Evolutionary conservation across 2,113 vertebrate species (phyloP).

Genomic region (Ageneiosus marmoratus): DNA sequence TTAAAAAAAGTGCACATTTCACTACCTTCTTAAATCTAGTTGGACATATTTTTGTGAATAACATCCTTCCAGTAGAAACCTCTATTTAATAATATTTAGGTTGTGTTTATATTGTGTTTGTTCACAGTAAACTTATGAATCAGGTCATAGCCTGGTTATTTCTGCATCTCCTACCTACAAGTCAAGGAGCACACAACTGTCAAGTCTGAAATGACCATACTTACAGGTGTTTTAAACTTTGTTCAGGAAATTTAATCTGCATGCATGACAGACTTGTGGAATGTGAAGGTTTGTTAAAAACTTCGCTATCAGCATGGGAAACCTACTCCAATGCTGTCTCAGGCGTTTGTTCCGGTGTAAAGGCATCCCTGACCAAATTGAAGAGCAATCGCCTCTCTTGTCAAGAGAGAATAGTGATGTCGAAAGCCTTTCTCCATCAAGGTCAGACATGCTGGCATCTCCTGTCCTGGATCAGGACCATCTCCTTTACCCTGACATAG

Average conservation of each 20-base stretch:
- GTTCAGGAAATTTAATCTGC: background rate
- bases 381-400: conserved; percentile 45
- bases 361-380: conserved; percentile 20
- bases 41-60: background rate
- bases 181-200: background rate
- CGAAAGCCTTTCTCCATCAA: conserved; percentile 46
- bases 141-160: conserved; percentile 17
- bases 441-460: conserved; percentile 57
- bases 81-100: background rate
- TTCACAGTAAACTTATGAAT: conserved; percentile 22
- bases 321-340: conserved; percentile 70
- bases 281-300: background rate
- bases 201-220: background rate
- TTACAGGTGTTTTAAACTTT: background rate
- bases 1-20: background rate
- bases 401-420: conserved; percentile 43
- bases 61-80: background rate
- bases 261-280: background rate
- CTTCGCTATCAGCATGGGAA: conserved; percentile 67
- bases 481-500: conserved; percentile 73
- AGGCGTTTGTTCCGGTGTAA: conserved; percentile 53
- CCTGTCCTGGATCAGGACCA: conserved; percentile 68
- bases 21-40: background rate
- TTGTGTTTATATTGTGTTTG: background rate
- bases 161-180: background rate